A percentile compares a stretch with the other conserved stretches of the same genome.
Evolutionary conservation across 2,113 vertebrate species (phyloP).

Genomic region (Lasiurus cinereus): DNA sequence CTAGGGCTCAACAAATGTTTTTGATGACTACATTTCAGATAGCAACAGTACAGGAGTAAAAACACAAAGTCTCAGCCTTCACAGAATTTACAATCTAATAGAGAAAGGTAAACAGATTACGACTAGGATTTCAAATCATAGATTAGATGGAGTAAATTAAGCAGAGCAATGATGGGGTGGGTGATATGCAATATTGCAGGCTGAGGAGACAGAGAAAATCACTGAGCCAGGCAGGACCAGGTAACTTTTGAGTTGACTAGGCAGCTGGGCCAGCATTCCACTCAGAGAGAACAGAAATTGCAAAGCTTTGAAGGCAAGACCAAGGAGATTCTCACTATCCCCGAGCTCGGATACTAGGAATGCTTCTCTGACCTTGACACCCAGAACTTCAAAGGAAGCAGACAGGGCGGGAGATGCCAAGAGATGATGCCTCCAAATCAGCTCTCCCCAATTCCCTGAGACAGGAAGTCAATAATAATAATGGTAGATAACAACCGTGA

Average conservation of each 20-base stretch:
- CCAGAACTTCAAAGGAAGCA: neutral
- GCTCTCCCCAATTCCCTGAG: neutral
- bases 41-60: neutral
- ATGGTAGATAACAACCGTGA: neutral
- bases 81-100: neutral
- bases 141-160: neutral
- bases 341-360: neutral
- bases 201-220: slow-evolving; percentile 16
- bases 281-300: neutral
- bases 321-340: neutral
- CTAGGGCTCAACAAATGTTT: neutral
- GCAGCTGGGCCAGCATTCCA: neutral
- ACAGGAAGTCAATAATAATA: neutral
- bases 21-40: neutral
- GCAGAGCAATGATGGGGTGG: neutral
- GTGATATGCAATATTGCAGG: neutral
- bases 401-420: neutral
- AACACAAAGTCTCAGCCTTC: slow-evolving; percentile 39
- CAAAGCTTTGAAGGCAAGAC: neutral
- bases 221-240: neutral
- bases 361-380: neutral
- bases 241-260: slow-evolving; percentile 14
- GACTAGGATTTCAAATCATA: slow-evolving; percentile 20
- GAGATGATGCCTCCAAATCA: neutral
- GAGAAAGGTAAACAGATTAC: neutral